Base-by-base conservation (phyloP, 64 coral and sea anemone species). In the Montipora capricornis region DNA sequence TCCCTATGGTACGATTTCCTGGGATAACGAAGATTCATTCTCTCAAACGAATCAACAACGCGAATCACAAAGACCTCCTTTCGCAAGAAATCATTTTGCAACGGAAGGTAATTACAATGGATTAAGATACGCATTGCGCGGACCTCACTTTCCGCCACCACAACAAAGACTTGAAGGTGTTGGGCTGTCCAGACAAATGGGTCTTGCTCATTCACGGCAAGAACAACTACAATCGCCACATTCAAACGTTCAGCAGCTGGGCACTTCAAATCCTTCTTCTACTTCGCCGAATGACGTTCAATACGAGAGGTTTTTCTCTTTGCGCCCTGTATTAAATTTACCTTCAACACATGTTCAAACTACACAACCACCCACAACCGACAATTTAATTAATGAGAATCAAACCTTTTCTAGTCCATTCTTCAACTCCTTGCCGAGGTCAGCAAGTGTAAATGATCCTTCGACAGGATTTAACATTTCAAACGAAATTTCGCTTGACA, bases 1-100 rank as follows among this genome's bases (percentile, higher is more conserved):
- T 59, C 96, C 96, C 2, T 95, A 97, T 20, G 96, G 96, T 20
- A 78, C 96, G 24, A 92, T 97, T 83, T 79, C 75, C 15, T 94
- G 88, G 85, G 77, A 89, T 13, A 95, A 89, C 81, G 95, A 91
- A 53, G 90, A 77, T 29, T 82, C 84, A 5, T 87, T 90, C 53
- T 51, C 77, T 67, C 61, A 62, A 47, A 53, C 78, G 67, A 92
- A 74, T 61, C 88, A 67, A 29, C 94, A 64, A 82, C 82, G 94
- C 37, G 82, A 88, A 82, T 64, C 80, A 49, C 75, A 78, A 86
- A 78, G 80, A 73, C 55, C 50, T 17, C 37, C 73, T 90, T 45
- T 20, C 17, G 20, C 53, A 10, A 68, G 81, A 84, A 37, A 62
- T 68, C 44, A 9, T 17, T n/a, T n/a, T 71, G 5, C 66, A 86